Evolutionary conservation across 2,888 invertebrate genomes (phyloP).

Genomic region (Drosophila testacea): DNA sequence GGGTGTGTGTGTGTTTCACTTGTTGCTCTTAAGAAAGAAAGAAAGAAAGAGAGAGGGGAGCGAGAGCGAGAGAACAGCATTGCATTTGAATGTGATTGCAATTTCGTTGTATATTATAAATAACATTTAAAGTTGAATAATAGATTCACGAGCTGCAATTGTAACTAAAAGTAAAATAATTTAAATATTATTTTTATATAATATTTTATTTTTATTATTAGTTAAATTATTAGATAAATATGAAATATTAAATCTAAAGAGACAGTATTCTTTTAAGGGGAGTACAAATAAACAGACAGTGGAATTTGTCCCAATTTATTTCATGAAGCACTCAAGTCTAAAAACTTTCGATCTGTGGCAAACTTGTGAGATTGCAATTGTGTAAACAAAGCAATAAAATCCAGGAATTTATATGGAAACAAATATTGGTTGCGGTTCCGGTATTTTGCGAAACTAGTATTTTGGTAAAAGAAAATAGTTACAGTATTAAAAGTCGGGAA

Average conservation of each 20-base stretch:
- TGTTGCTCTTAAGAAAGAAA: not conserved
- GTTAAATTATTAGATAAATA: no score
- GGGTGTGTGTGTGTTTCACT: slow-evolving; percentile 53
- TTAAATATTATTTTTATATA: no score
- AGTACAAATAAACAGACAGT: no score
- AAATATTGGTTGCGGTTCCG: no score
- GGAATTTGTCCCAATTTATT: not conserved
- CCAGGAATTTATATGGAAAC: no score
- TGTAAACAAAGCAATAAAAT: not conserved
- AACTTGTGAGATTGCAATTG: not conserved
- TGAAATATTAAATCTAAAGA: no score
- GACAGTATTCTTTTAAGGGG: no score
- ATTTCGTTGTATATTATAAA: slow-evolving; percentile 18
- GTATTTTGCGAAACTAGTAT: no score
- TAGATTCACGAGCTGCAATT: not conserved
- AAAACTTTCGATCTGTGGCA: not conserved
- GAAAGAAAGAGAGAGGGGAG: not conserved
- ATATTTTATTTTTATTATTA: no score
- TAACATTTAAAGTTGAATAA: not conserved
- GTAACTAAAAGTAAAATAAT: not conserved
- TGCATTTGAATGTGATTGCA: not conserved
- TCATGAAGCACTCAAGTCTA: not conserved
- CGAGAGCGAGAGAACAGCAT: not conserved
- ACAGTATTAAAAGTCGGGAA: no score
- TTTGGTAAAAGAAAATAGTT: no score